Evolutionary conservation across 2,888 invertebrate genomes (phyloP), one percentile per base, ranked within the genome.

Genomic region (Hemithea aestivaria): DNA sequence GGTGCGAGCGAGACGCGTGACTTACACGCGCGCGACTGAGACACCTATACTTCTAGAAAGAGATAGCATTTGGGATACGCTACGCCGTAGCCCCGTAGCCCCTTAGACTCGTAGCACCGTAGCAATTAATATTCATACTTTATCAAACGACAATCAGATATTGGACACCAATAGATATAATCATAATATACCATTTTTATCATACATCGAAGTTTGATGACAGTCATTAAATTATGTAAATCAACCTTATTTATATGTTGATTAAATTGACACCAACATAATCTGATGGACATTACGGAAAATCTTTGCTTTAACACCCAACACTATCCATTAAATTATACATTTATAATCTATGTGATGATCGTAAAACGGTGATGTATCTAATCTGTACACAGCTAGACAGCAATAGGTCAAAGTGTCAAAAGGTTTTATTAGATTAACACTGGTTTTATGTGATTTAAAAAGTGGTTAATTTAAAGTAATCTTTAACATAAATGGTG

Each of bases 1-100:
- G 61, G 79, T 67, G 75, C 66, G 73, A 76, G 73, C 58, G 78
- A 62, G 81, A 79, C 58, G 77, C 79, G 79, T 78, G 83, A 67
- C 68, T 46, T 67, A 68, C 76, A 73, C 80, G 80, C 66, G 81
- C 77, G 67, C 45, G 72, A 72, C 54, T 46, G 58, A 56, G 56
- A 53, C 52, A 47, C 55, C 50, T 40, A 49, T 51, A 41, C 48
- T 41, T 62, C n/a, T 35, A 60, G 69, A 79, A 53, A 37, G 67
- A 51, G 74, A 75, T 45, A 25, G 51, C 41, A 41, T 27, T 41
- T 55, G 66, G 72, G 71, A 73, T 65, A 63, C 53, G 35, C 57
- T 57, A 53, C 51, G 53, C n/a, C 51, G 52, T 49, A 58, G 56
- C 39, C n/a, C 11, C 54, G 55, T 34, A 30, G 40, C 9, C 9